Evolutionary conservation across 2,797 vertebrate genomes (phyloP).

Genomic region (Lithobates pipiens): DNA sequence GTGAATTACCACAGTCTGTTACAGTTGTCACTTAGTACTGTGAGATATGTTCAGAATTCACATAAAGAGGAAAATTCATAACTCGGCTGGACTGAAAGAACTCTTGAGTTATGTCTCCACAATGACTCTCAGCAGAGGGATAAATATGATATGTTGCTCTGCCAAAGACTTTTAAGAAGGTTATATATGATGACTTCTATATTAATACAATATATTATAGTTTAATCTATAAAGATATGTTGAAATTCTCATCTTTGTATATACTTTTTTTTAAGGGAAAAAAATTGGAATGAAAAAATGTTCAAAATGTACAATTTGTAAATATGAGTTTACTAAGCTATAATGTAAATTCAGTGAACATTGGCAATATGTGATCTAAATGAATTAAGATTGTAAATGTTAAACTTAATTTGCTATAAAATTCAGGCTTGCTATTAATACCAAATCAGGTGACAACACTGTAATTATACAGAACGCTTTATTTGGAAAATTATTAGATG

Average conservation of each 20-base stretch:
- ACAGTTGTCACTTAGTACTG: conserved; percentile 58
- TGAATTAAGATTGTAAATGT: not conserved
- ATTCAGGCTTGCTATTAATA: not conserved
- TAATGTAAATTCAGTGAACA: not conserved
- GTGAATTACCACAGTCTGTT: conserved; percentile 62
- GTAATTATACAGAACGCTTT: not conserved
- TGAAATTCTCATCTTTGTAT: not conserved
- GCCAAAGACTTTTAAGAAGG: conserved; percentile 54
- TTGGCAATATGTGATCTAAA: not conserved
- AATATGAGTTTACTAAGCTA: not conserved
- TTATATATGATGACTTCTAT: conserved; percentile 48
- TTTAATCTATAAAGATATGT: conserved; percentile 23
- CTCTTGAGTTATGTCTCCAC: conserved; percentile 59
- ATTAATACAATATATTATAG: conserved; percentile 55
- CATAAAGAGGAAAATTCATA: conserved; percentile 61
- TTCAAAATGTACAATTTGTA: not conserved
- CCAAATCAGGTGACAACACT: not conserved
- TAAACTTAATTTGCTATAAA: not conserved
- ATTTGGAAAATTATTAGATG: not conserved
- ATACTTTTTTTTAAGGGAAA: not conserved
- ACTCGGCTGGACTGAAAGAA: conserved; percentile 55
- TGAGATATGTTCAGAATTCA: conserved; percentile 61
- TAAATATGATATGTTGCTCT: conserved; percentile 60
- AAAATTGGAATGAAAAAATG: not conserved
- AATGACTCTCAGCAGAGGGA: conserved; percentile 60